Evolutionary conservation across 1,140 invertebrate genomes (phyloP).

Genomic region (Plutomurus gul): DNA sequence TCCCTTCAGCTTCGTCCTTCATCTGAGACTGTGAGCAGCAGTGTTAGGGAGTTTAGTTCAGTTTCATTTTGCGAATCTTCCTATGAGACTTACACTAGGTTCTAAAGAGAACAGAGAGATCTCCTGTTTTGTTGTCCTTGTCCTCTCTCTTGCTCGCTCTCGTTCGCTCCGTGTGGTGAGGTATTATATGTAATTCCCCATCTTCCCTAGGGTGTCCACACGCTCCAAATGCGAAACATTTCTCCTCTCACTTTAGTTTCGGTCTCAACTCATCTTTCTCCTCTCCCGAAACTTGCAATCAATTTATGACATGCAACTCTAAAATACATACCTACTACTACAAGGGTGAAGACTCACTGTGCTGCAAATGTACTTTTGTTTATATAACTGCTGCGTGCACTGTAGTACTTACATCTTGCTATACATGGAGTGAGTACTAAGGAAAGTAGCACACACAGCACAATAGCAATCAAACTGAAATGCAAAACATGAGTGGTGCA

Average conservation of each 20-base stretch:
- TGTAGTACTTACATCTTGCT: too few species aligned
- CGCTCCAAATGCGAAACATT: constrained; percentile 27
- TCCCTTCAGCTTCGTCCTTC: constrained; percentile 10
- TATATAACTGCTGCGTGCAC: too few species aligned
- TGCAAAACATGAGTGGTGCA: too few species aligned
- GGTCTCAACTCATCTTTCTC: constrained; percentile 3
- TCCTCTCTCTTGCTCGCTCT: background rate
- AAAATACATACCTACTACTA: too few species aligned
- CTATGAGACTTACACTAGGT: background rate
- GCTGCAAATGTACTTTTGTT: too few species aligned
- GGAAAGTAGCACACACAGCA: too few species aligned
- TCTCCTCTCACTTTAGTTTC: constrained; percentile 14
- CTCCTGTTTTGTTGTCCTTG: background rate
- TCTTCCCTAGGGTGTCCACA: constrained; percentile 31
- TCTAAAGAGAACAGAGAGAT: background rate
- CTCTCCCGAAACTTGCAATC: constrained; percentile 26
- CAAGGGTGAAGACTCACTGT: too few species aligned
- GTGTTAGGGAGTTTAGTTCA: background rate
- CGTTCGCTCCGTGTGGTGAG: background rate
- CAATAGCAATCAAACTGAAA: too few species aligned
- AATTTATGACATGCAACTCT: constrained; percentile 38
- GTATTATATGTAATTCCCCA: constrained; percentile 23
- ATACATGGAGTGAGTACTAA: too few species aligned
- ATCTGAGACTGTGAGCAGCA: constrained; percentile 12
- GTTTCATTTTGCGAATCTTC: constrained; percentile 26